phyloP scores from a whole-genome alignment of 2,113 vertebrate genomes.

The Cricetomys ansorgei region DNA sequence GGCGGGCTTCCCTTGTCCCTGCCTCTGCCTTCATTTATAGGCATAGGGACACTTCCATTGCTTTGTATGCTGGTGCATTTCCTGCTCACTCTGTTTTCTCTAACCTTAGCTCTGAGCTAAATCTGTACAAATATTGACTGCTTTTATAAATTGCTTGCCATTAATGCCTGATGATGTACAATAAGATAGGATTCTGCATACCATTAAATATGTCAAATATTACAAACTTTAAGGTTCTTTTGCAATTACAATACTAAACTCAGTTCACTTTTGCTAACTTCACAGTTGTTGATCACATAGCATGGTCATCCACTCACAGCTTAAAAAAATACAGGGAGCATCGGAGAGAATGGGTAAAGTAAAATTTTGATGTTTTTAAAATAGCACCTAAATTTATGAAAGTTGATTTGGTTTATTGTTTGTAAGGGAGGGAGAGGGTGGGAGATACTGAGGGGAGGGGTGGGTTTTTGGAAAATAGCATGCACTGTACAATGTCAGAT shows the following conservation, averaged over 20 bases:
- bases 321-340: conserved; percentile 83
- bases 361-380: conserved; percentile 84
- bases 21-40: background rate
- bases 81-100: conserved; percentile 45
- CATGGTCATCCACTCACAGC: conserved; percentile 83
- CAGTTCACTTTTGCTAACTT: conserved; percentile 83
- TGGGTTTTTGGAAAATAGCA: conserved; percentile 67
- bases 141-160: conserved; percentile 75
- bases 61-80: conserved; percentile 63
- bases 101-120: conserved; percentile 59
- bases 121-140: conserved; percentile 58
- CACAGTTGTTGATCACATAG: conserved; percentile 84
- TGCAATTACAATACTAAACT: conserved; percentile 80
- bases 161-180: conserved; percentile 77
- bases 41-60: conserved; percentile 16
- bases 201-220: conserved; percentile 77
- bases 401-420: conserved; percentile 78
- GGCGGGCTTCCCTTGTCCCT: background rate
- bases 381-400: conserved; percentile 78
- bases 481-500: conserved; percentile 62
- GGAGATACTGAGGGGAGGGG: conserved; percentile 44
- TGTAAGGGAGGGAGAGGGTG: conserved; percentile 73
- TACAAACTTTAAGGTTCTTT: conserved; percentile 78
- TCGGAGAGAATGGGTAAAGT: conserved; percentile 84
- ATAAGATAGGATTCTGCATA: conserved; percentile 75